Evolutionary conservation across 2,797 vertebrate species (phyloP), one percentile per base, ranked within the genome.

Genomic region (Mastacembelus armatus): DNA sequence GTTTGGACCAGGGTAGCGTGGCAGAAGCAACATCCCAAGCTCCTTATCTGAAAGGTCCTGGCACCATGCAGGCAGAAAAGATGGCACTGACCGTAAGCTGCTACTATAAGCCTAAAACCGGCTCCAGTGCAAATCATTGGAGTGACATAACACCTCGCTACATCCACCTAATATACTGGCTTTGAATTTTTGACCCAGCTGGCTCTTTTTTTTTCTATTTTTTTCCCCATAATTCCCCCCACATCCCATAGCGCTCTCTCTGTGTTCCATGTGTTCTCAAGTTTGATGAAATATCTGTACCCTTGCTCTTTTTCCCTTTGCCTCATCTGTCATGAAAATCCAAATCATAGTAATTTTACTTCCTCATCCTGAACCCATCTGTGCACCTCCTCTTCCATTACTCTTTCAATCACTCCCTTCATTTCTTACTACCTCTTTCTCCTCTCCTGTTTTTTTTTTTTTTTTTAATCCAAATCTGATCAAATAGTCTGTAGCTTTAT

Each of bases 271-370:
- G 60, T 71, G 54, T 71, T 78, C 63, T 57, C 30, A 15, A 59
- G 58, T 80, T 83, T 71, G 62, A 85, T 88, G 64, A 84, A 86
- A 85, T 78, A 85, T 84, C 87, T 43, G 87, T 85, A n/a, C n/a
- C n/a, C 70, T 47, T 68, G 61, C 74, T 63, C 54, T 69, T 49
- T 48, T 50, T 42, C 42, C 70, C 54, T 24, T 49, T 45, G 50
- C 47, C 47, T 78, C 49, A 0, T 71, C 78, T 76, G 59, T 78
- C 72, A 82, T 59, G 61, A 80, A 74, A 85, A 77, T 62, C 72
- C 74, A 67, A 83, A 78, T 82, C 66, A 65, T 67, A 61, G 62
- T 30, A 47, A 32, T 59, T 65, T 59, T 68, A 22, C 58, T 66
- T 63, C 57, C 49, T 81, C 50, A 21, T 55, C 52, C 43, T 27